Base-by-base conservation (phyloP, 2,113 vertebrate genomes). In the Boulengeromyrus knoepffleri region DNA sequence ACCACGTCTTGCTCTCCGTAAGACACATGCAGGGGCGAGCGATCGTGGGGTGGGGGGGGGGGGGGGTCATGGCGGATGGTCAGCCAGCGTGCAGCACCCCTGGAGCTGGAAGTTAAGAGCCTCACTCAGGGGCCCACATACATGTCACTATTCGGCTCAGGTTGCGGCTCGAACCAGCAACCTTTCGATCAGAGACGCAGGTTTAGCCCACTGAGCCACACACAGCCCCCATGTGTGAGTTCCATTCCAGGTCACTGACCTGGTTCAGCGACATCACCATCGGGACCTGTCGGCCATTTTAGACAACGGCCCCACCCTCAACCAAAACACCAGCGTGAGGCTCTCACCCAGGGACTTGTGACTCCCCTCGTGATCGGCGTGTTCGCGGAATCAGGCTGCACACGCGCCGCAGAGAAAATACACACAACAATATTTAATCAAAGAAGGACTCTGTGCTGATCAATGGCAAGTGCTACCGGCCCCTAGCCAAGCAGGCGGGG, bases 401-500 rank as follows among this genome's bases (percentile, higher is more conserved):
- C 15, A 19, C 31, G 0, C 0, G 36, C 62, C 36, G 10, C 88
- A 87, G 42, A 89, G 70, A 83, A 90, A 92, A 91, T 88, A 88
- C n/a, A 19, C 13, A 42, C 74, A 19, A 91, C 90, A 91, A 89
- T 90, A 89, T 45, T 36, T 89, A 91, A 91, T 93, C 92, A 92
- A 92, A 90, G 87, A 89, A 52, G 74, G 87, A 17, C 17, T 17
- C 77, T 2, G 39, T 27, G 91, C 21, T 91, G 89, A 91, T 90
- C 80, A 92, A 90, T 56, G 77, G 83, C 88, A 88, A 50, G 50
- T 36, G 62, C 58, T 80, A 45, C 89, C 52, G 39, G 36, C 74
- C 70, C 45, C 50, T 53, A 42, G 70, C n/a, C 31, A 83, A 56
- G 12, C 66, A 89, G 9, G 83, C 84, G 45, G 66, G 17, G 80